Evolutionary conservation across 2,888 invertebrate species (phyloP), one percentile per base, ranked within the genome.

Genomic region (Nomada ruficornis): DNA sequence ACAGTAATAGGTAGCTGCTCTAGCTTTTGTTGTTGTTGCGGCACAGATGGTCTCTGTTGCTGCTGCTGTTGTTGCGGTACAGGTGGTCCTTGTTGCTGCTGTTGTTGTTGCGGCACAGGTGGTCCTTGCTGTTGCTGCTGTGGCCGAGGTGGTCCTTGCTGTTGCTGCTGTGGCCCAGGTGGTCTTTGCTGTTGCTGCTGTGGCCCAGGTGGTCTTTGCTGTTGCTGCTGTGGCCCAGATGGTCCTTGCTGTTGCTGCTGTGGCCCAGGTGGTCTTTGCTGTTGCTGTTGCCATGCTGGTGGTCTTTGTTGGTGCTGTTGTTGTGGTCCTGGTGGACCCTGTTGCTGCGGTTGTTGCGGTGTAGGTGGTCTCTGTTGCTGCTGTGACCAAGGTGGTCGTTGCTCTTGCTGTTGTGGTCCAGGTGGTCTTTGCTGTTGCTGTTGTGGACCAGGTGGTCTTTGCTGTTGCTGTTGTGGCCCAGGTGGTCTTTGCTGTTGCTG

Each of bases 31-130:
- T 5, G 60, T 4, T 13, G 57, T 29, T 57, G 29, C 1, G 47
- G 15, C 15, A 1, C 18, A 18, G 15, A 23, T 63, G 29, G 5
- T n/a, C 18, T 55, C 5, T 64, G 54, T 59, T 72, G 63, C 52
- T 67, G 65, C 18, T 55, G 79, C 2, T 50, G 65, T 63, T 54
- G 76, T 50, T 50, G 71, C 52, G 54, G 69, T 54, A 75, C n/a
- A 60, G 75, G 59, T 2, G 18, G 76, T 20, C 13, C 52, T 36
- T 54, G 54, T 52, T 54, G 73, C 42, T 26, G 75, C 42, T 55
- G 60, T 60, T 63, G 74, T 1, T n/a, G 77, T 26, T 69, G 74
- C 23, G 52, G 77, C 5, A 20, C 72, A 1, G 2, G 71, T 11
- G 65, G 78, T 7, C 7, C 5, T 5, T 23, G 63, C 13, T 57